phyloP scores from a whole-genome alignment of 1,140 invertebrate species.

The Nasonia longicornis region DNA sequence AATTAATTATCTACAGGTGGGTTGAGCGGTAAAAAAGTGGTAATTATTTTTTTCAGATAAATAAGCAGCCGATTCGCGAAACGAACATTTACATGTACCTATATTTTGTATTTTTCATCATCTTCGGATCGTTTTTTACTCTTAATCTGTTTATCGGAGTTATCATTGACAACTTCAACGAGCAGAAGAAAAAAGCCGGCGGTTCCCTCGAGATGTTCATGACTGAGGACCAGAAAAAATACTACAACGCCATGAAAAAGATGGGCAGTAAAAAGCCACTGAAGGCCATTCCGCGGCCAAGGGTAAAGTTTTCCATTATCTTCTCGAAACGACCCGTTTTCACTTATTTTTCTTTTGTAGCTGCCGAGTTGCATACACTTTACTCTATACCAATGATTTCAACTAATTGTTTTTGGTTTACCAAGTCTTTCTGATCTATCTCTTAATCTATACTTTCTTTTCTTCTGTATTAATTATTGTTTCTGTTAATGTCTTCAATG shows the following conservation, averaged over 20 bases:
- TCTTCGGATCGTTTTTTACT: conserved; percentile 93
- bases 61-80: conserved; percentile 92
- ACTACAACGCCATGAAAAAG: conserved; percentile 99
- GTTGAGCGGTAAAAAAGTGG: neutral
- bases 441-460: neutral
- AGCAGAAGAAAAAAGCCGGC: conserved; percentile 99
- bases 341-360: neutral
- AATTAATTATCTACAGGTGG: neutral
- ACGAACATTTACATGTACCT: conserved; percentile 97
- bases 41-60: conserved; percentile 73
- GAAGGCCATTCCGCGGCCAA: conserved; percentile 97
- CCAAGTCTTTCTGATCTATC: neutral
- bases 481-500: neutral
- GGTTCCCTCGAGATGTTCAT: conserved; percentile 99
- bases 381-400: neutral
- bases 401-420: neutral
- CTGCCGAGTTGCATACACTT: neutral
- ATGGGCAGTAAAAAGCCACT: conserved; percentile 98
- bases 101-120: conserved; percentile 96
- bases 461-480: neutral
- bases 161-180: conserved; percentile 94
- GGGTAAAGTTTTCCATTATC: conserved; percentile 71
- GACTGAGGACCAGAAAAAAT: conserved; percentile 99
- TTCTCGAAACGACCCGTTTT: neutral
- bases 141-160: conserved; percentile 95